Evolutionary conservation across 92 coral and sea anemone genomes (phyloP), one percentile per base, ranked within the genome.

Genomic region (Siderastrea siderea): DNA sequence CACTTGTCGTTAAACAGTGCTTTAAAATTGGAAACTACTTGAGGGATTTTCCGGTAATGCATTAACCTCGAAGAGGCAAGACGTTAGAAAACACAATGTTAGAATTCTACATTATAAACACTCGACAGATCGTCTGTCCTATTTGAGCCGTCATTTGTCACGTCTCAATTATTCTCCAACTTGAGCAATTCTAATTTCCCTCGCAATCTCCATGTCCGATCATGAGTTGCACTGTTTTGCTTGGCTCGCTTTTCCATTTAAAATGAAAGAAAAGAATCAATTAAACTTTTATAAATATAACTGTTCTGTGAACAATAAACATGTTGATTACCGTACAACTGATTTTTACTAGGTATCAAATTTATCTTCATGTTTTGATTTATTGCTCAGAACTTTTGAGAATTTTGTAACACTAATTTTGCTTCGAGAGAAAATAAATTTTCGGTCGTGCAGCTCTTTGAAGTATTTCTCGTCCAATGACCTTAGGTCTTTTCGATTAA

Each of bases 61-160:
- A 38, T 65, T 8, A 57, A 76, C 67, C 67, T 57, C 79, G 47
- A 53, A 6, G 52, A 4, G 2, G 0, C 6, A 7, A 59, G 13
- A 51, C 17, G 43, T 51, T 55, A 49, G 12, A 13, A 17, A 65
- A 17, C 2, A 44, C 1, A 6, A 10, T 78, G 82, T 62, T 45
- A 26, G 38, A 26, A 26, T 26, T 26, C 38, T 26, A 26, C 38
- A 55, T 14, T 55, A 55, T 7, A 3, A 6, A 55, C 61, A 55
- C 61, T 1, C 5, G 83, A 79, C 83, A 19, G 11, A 79, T n/a
- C 71, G 71, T 79, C 83, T 62, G 38, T 26, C 38, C 38, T 26
- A 26, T 26, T 26, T 26, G 38, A 26, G 38, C 38, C 38, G 38
- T 0, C 38, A 26, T 26, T 26, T 26, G 38, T 26, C 38, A 0